These are phyloP conservation scores for Cheilosia variabilis DNA, from an alignment of 2,888 invertebrate genomes.

Conservation along the genomic window DNA sequence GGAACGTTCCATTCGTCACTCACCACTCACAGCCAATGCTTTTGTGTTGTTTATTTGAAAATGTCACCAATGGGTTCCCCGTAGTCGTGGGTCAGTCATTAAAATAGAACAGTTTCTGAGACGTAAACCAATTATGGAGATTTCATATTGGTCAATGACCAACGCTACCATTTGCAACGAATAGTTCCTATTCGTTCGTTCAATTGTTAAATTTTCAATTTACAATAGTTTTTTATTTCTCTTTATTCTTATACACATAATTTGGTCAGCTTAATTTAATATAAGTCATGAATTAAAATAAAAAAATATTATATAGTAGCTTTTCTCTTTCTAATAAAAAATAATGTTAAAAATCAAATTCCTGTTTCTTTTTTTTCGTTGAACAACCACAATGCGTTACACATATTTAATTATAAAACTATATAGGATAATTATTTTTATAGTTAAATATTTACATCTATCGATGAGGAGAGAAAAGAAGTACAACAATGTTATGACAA, in stretches of 20 bases:
- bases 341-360: conserved; percentile 52
- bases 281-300: conserved; percentile 60
- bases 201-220: conserved; percentile 1
- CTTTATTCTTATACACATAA: conserved; percentile 45
- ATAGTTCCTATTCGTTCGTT: too few relatives aligned
- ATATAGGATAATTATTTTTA: conserved; percentile 29
- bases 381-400: conserved; percentile 8
- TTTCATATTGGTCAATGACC: conserved; percentile 2
- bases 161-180: not conserved
- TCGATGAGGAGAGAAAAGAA: conserved; percentile 15
- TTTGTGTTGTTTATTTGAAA: not conserved
- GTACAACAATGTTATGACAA: not conserved
- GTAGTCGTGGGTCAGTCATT: not conserved
- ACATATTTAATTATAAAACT: conserved; percentile 23
- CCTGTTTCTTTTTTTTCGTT: conserved; percentile 48
- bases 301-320: conserved; percentile 20
- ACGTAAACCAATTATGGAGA: not conserved
- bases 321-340: conserved; percentile 19
- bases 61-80: not conserved
- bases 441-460: conserved; percentile 50
- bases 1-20: too few relatives aligned
- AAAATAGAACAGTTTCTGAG: not conserved
- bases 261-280: conserved; percentile 53
- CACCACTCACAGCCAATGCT: too few relatives aligned
- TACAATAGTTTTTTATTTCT: conserved; percentile 3